Evolutionary conservation across 2,888 invertebrate genomes (phyloP).

Genomic region (Himalopsyche anomala): DNA sequence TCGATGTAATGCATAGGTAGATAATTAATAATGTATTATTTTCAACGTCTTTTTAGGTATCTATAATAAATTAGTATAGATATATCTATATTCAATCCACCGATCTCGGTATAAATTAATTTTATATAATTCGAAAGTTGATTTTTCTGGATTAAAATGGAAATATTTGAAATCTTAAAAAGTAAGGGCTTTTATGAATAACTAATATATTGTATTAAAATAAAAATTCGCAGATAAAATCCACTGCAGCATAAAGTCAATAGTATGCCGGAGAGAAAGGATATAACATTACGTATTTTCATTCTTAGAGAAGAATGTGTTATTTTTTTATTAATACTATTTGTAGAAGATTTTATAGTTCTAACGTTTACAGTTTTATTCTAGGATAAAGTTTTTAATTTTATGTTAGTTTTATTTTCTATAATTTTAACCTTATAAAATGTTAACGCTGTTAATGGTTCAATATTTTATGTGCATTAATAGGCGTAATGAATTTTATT

Average conservation of each 20-base stretch:
- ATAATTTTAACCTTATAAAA: background rate
- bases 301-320: conserved; percentile 15
- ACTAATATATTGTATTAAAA: conserved; percentile 11
- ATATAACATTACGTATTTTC: background rate
- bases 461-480: background rate
- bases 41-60: conserved; percentile 33
- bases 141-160: conserved; percentile 44
- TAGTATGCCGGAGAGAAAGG: background rate
- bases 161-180: conserved; percentile 49
- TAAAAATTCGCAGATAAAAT: conserved; percentile 20
- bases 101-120: conserved; percentile 17
- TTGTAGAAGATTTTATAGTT: conserved; percentile 23
- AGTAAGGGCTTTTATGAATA: conserved; percentile 51
- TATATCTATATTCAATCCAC: background rate
- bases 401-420: conserved; percentile 27
- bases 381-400: conserved; percentile 21
- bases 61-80: conserved; percentile 27
- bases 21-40: background rate
- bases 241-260: conserved; percentile 37
- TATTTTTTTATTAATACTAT: conserved; percentile 37
- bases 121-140: conserved; percentile 1
- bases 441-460: background rate
- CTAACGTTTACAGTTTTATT: conserved; percentile 18
- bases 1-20: background rate
- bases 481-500: background rate